phyloP scores from a whole-genome alignment of 2,888 invertebrate genomes.

The Apodemia mormo region DNA sequence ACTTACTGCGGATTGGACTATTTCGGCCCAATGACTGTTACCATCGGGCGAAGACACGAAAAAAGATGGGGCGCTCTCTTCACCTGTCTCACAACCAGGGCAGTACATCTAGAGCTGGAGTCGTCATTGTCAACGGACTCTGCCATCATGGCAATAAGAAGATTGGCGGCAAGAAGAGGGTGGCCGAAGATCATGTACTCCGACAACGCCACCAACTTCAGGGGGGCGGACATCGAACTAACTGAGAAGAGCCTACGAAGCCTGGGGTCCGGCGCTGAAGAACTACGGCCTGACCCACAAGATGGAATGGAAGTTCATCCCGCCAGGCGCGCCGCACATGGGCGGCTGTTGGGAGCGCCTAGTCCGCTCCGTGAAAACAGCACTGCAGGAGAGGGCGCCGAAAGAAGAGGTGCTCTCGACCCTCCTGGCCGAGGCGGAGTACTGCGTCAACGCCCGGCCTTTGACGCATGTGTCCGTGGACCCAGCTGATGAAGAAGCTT shows the following conservation, averaged over 20 bases:
- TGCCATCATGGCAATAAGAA: slow-evolving; percentile 36
- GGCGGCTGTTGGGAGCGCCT: slow-evolving; percentile 38
- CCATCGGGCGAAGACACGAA: too few relatives aligned
- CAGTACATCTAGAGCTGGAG: too few relatives aligned
- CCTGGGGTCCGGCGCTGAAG: background rate
- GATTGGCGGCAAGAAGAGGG: slow-evolving; percentile 37
- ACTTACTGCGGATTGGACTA: too few relatives aligned
- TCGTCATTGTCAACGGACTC: slow-evolving; percentile 16
- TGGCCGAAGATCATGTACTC: slow-evolving; percentile 33
- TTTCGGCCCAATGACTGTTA: too few relatives aligned
- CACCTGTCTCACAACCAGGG: too few relatives aligned
- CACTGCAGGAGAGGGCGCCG: slow-evolving; percentile 25
- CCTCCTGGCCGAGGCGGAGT: too few relatives aligned
- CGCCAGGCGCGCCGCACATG: slow-evolving; percentile 29
- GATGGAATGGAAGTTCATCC: slow-evolving; percentile 1
- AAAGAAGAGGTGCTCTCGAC: too few relatives aligned
- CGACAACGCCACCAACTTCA: slow-evolving; percentile 38
- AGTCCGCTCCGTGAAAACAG: slow-evolving; percentile 33
- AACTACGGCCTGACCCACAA: too few relatives aligned
- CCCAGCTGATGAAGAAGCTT: too few relatives aligned
- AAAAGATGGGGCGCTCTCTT: too few relatives aligned
- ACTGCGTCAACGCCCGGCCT: too few relatives aligned
- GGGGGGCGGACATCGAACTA: slow-evolving; percentile 32
- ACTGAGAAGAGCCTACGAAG: slow-evolving; percentile 25
- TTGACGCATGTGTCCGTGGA: too few relatives aligned